Evolutionary conservation across 2,797 vertebrate species (phyloP), one percentile per base, ranked within the genome.

Genomic region (Gymnoscopelus braueri): DNA sequence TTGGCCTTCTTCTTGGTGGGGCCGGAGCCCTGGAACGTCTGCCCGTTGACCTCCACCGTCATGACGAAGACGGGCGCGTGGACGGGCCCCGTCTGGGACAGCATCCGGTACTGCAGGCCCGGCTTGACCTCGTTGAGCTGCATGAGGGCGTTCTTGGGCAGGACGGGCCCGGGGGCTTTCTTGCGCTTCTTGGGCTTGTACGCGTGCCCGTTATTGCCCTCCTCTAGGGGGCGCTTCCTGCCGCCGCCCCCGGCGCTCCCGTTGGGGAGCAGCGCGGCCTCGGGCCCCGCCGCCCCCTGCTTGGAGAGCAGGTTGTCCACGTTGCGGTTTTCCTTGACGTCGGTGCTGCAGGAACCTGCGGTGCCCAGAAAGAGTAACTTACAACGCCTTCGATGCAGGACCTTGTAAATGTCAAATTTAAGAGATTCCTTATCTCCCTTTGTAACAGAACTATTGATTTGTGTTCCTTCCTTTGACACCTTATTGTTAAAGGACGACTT

Each of bases 321-420:
- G 86, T 95, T 93, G 94, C 95, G 95, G 91, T 97, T 98, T 91
- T 98, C 98, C 94, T 99, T 98, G 93, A 97, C 95, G 69, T 99
- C 97, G 35, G 96, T 94, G 95, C 96, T 97, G 97, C 96, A 96
- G 56, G 96, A 96, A 99, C 97, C 98, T 99, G 97, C 74, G 96
- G 94, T 98, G 97, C 97, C 98, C 98, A 98, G 96, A 99, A 98
- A 98, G 97, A 99, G 98, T 97, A 98, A 98, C 97, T 99, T 97
- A 98, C 97, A 98, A 97, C 93, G 97, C 96, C 98, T 98, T 98
- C 95, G 96, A 95, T 97, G 97, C 95, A 98, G 98, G 97, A 98
- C 92, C 98, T 98, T 99, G 98, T 98, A 99, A 99, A 99, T 98
- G 97, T 92, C 98, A 98, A 99, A 98, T 98, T 98, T 97, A 98